Base-by-base conservation (phyloP, 2,113 vertebrate species). In the Muscicapa adusta region DNA sequence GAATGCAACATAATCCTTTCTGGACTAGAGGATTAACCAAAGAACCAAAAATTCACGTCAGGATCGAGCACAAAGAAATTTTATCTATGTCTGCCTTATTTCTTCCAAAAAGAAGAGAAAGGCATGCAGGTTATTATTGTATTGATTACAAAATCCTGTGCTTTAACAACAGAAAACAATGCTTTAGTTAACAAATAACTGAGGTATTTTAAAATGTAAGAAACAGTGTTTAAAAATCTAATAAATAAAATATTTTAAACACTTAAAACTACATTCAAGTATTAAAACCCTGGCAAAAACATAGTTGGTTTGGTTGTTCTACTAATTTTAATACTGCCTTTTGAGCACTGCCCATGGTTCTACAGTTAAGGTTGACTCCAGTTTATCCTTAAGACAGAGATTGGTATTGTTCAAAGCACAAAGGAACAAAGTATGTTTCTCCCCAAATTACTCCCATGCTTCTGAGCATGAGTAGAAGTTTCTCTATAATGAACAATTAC, bases 381-480 rank as follows among this genome's bases (percentile, higher is more conserved):
- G 71, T 25, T 88, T 83, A 85, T 91, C 58, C 88, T 91, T 93
- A 90, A 93, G 74, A 88, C 90, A 96, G 70, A 88, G 18, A 72
- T 4, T 79, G 50, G 6, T 65, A 73, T 17, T 89, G 91, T 54
- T 68, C 68, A 85, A 91, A 93, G 74, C 58, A 88, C 45, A 88
- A 79, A 93, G 74, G 81, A 93, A 88, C 74, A 94, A 90, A 91
- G 78, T 88, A 10, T 85, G 38, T 85, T 95, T 88, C 66, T 91
- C 57, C 74, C 50, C 54, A 94, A 89, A 96, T 95, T 89, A 96
- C 73, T 95, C 95, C 95, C 96, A 94, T 94, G 73, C 74, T 91
- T 87, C 87, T 91, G 66, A 88, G 82, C 89, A 85, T 82, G 66
- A 82, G 81, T 94, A 85, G 89, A 95, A 96, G 85, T 93, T 92